Conservation (phyloP, 1,140 invertebrate genomes). For the Heliconius melpomene region DNA sequence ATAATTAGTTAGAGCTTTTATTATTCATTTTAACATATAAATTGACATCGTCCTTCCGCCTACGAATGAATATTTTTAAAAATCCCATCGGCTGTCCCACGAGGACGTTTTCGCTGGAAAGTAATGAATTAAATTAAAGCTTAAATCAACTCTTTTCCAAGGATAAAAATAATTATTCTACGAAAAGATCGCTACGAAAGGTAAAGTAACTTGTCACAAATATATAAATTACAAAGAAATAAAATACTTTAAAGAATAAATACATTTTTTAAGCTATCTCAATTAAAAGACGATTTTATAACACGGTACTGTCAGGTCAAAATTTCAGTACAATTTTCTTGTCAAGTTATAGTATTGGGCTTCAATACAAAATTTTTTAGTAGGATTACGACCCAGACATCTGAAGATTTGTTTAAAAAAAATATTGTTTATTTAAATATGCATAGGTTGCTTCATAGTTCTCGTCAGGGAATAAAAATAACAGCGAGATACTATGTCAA, state of each 20-base stretch:
- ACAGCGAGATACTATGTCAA: constrained; percentile 7
- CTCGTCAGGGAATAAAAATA: constrained; percentile 8
- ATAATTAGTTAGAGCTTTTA: not conserved
- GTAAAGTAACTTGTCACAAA: not conserved
- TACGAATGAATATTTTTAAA: not conserved
- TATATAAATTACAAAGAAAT: not conserved
- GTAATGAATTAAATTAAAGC: constrained; percentile 8
- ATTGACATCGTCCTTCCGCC: not conserved
- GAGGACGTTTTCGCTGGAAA: not conserved
- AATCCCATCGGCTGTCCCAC: not conserved
- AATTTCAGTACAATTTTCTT: too few relatives aligned
- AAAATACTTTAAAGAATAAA: not conserved
- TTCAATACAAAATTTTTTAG: too few relatives aligned
- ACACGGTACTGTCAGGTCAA: too few relatives aligned
- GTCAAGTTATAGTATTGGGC: too few relatives aligned
- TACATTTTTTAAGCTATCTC: not conserved
- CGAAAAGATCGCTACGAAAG: not conserved
- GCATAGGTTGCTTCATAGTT: not conserved
- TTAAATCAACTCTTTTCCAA: not conserved
- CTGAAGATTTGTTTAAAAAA: not conserved
- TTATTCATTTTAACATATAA: constrained; percentile 2
- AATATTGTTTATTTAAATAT: not conserved
- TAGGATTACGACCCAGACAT: too few relatives aligned
- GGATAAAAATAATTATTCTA: not conserved
- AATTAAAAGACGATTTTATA: too few relatives aligned